Base-by-base conservation (phyloP, 2,797 vertebrate genomes). In the Thamnophis elegans region DNA sequence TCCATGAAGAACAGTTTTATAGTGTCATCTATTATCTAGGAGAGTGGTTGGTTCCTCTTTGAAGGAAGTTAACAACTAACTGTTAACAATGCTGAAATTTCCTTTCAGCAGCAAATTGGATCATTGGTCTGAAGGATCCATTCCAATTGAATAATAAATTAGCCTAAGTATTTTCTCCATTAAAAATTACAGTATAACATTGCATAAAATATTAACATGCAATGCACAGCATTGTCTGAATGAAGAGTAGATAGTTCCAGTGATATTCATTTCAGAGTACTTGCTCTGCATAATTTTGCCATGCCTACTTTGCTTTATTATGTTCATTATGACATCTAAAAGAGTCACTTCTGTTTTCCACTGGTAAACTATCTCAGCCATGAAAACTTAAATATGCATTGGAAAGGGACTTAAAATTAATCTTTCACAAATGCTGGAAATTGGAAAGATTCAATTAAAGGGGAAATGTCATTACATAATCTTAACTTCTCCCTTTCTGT, bases 181-280 rank as follows among this genome's bases (percentile, higher is more conserved):
- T 25, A 54, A 92, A 60, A 89, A 92, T 89, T 92, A 68, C 92
- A 90, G 36, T 62, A 51, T 54, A 90, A 86, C 55, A 86, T 53
- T 87, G n/a, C 59, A 87, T 92, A 90, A 68, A 88, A 88, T 88
- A 78, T 92, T 88, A 78, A 59, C 62, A 78, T 59, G 56, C 55
- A 65, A 68, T 53, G 22, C 53, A 47, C 32, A 68, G 65, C 25
- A 36, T 18, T 55, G 25, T 53, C 28, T 42, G 20, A 55, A 89
- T 65, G 56, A 47, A 55, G 88, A 85, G n/a, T 28, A 32, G 87
- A 82, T 22, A 32, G 18, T 47, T 60, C 18, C n/a, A 36, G n/a
- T 85, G 53, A 82, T 59, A 55, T n/a, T 92, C 87, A 62, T 89
- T 89, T 92, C 54, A 62, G 47, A 62, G 36, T 53, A 89, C n/a